phyloP scores from a whole-genome alignment of 2,888 invertebrate species.

The Gymnoscelis rufifasciata region DNA sequence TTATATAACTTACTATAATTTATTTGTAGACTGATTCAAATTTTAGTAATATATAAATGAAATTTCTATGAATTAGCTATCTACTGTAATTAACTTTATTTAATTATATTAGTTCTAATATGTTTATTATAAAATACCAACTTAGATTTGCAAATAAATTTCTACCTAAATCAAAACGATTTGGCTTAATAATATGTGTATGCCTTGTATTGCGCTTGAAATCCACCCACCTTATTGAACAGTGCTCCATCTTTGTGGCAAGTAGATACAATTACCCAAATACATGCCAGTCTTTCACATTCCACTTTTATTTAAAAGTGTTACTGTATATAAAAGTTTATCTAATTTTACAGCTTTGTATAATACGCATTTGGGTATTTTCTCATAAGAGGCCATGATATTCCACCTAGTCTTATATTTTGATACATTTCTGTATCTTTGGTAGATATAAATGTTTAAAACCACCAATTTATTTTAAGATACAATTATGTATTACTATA shows the following conservation, averaged over 20 bases:
- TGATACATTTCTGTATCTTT: slow-evolving; percentile 13
- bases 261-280: too few species aligned
- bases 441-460: slow-evolving; percentile 9
- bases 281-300: slow-evolving; percentile 27
- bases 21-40: slow-evolving; percentile 27
- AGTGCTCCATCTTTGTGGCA: too few species aligned
- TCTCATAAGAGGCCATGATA: slow-evolving; percentile 58
- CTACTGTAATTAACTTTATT: too few species aligned
- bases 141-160: too few species aligned
- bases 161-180: too few species aligned
- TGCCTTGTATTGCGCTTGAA: too few species aligned
- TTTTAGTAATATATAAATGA: slow-evolving; percentile 16
- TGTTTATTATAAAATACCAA: too few species aligned
- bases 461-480: slow-evolving; percentile 24
- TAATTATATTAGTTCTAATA: too few species aligned
- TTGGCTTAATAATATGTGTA: too few species aligned
- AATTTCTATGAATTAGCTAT: neutral
- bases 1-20: slow-evolving; percentile 2
- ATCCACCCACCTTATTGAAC: too few species aligned
- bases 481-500: slow-evolving; percentile 3
- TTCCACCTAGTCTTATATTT: slow-evolving; percentile 47
- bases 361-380: slow-evolving; percentile 27
- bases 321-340: slow-evolving; percentile 42
- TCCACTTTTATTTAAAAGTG: slow-evolving; percentile 36
- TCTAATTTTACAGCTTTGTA: slow-evolving; percentile 34